Evolutionary conservation across 2,888 invertebrate species (phyloP), one percentile per base, ranked within the genome.

Genomic region (Lasioglossum zephyrum): DNA sequence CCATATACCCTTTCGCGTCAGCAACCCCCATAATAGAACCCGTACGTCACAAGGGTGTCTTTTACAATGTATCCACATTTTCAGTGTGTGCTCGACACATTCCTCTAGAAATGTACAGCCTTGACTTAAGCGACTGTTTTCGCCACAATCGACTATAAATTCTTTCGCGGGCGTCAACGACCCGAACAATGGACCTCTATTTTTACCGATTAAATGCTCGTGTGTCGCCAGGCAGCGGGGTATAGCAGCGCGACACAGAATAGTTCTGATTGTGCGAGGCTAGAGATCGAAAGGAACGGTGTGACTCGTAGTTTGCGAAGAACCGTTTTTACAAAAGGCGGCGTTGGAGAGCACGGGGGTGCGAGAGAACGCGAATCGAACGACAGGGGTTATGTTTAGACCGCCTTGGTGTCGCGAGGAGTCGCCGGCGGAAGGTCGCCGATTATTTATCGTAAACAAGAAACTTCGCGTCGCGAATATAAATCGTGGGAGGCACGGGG

Each of bases 401-500:
- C 66, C 77, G 77, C 77, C 60, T 70, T 44, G 70, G 53, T 53
- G 49, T 49, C 77, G 53, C 44, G 70, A n/a, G 44, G 73, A 77
- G 47, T 72, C 73, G 70, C 41, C 72, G 49, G 72, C 53, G 73
- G 72, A 82, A 87, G 84, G 82, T 79, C 87, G 80, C 36, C 53
- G 75, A 77, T 84, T 87, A 87, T 87, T 87, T 87, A 87, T 87
- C 80, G 79, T 73, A 85, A 77, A 79, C 78, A 73, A 53, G 44
- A 73, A 53, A 66, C 73, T 49, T 49, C 53, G 4, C 77, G 81
- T 39, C 77, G 81, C 75, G 26, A 5, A 49, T 82, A 66, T 81
- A 82, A 73, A 81, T 88, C 84, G 88, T 84, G 82, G 88, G 88
- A 82, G 88, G 85, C 60, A 82, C 73, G 77, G 39, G 77, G 82